Percentiles rank a stretch among this genome's conserved stretches.
phyloP scores from a whole-genome alignment of 1,140 invertebrate genomes.

The Trichonephila inaurata region DNA sequence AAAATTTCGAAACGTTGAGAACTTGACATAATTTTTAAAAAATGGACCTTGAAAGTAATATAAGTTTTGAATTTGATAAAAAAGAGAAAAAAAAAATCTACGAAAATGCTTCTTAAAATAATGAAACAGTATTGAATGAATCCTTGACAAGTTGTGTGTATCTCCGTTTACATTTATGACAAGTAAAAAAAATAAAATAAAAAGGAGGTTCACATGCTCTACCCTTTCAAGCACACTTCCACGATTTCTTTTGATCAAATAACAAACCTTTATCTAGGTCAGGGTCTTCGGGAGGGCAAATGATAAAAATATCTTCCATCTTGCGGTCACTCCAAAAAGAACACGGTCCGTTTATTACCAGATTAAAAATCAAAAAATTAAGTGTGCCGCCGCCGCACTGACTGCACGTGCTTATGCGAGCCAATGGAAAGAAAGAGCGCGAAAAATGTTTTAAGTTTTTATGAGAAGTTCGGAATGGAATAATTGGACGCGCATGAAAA shows the following conservation, averaged over 20 bases:
- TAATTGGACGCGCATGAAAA: conserved; percentile 7
- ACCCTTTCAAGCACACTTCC: too few relatives aligned
- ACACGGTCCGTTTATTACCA: not conserved
- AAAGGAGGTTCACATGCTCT: too few relatives aligned
- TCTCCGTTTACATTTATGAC: too few relatives aligned
- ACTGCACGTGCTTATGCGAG: not conserved
- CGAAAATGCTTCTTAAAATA: too few relatives aligned
- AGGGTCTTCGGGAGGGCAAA: not conserved
- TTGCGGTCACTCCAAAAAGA: not conserved
- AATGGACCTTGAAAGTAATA: too few relatives aligned
- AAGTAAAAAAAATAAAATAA: too few relatives aligned
- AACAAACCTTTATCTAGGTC: not conserved
- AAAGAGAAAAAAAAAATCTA: too few relatives aligned
- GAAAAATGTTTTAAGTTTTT: conserved; percentile 18
- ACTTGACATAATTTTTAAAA: too few relatives aligned
- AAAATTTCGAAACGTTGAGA: too few relatives aligned
- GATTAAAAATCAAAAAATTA: not conserved
- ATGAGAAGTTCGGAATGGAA: not conserved
- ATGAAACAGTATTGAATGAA: too few relatives aligned
- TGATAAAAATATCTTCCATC: not conserved
- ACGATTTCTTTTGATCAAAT: not conserved
- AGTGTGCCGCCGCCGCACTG: not conserved
- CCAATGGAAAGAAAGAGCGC: not conserved
- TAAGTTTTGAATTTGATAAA: too few relatives aligned
- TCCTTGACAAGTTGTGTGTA: too few relatives aligned